Base-by-base conservation (phyloP, 2,888 invertebrate genomes). In the Pediacus dermestoides region DNA sequence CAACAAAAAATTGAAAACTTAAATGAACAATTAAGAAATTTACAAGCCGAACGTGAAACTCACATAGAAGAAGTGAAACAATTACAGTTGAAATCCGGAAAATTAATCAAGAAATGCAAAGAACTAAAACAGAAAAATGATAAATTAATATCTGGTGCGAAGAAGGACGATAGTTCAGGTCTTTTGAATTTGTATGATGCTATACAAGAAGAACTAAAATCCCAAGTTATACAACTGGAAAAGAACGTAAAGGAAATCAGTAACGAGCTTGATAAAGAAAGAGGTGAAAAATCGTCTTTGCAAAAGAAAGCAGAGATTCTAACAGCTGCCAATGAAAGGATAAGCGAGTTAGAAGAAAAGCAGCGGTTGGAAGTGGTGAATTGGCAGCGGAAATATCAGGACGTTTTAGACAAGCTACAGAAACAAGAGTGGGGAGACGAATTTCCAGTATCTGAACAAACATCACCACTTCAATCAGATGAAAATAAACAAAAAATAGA, bases 71-170 rank as follows among this genome's bases (percentile, higher is more conserved):
- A 86, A 51, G 73, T 85, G 4, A 76, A 78, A 46, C 70, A 77
- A 15, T 70, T 77, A 42, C 82, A 86, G 63, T 67, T 80, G 0
- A 88, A 88, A 62, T 79, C 82, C 16, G 78, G 80, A 1, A 91
- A 88, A 70, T 75, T 89, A 48, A 71, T 92, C 52, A 85, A 85
- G 56, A 92, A 90, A 66, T 69, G 92, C 26, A 92, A 90, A 65
- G 85, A 88, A 60, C 77, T 88, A 36, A 92, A 91, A 66, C 68
- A 70, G 2, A 78, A 77, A 43, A 78, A 82, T 58, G 83, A 84
- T n/a, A n/a, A n/a, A n/a, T n/a, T n/a, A n/a, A n/a, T n/a, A 27
- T 1, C 11, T 15, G 2, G 18, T 13, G 10, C 34, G 36, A 37
- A 45, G 8, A 50, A 41, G 18, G 45, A 37, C 8, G 52, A 50